These are phyloP conservation scores for Oscheius sp. DNA, from an alignment of 2,888 invertebrate genomes.

Conservation along the genomic window DNA sequence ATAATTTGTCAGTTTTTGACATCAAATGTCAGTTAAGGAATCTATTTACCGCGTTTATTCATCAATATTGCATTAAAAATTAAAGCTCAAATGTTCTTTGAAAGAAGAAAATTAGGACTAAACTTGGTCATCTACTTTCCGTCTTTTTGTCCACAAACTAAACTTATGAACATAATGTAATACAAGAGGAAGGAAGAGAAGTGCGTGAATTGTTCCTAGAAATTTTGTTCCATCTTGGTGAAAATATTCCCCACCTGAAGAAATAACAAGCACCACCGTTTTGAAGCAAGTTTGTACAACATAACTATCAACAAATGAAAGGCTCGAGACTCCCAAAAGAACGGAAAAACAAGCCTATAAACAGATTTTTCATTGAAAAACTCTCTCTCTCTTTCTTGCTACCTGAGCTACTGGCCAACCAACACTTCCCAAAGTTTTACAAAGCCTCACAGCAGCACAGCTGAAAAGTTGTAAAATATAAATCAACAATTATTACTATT, in stretches of 20 bases:
- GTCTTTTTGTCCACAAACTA: background rate
- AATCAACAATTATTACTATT: background rate
- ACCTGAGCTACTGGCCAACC: slow-evolving; percentile 62
- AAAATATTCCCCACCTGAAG: slow-evolving; percentile 61
- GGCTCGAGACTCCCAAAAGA: slow-evolving; percentile 56
- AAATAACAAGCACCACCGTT: slow-evolving; percentile 59
- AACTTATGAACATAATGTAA: slow-evolving; percentile 43
- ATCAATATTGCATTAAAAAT: background rate
- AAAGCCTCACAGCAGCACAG: slow-evolving; percentile 27
- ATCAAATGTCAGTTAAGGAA: too few relatives aligned
- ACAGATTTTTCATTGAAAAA: background rate
- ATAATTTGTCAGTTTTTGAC: too few relatives aligned
- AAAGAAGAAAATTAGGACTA: background rate
- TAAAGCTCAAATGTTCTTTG: background rate
- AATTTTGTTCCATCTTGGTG: too few relatives aligned
- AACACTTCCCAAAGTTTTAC: slow-evolving; percentile 53
- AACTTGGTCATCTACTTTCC: background rate
- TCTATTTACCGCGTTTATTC: too few relatives aligned
- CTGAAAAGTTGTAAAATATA: background rate
- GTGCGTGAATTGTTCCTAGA: slow-evolving; percentile 59
- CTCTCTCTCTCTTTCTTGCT: too few relatives aligned
- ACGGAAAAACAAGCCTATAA: slow-evolving; percentile 55
- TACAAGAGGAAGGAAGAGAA: slow-evolving; percentile 59
- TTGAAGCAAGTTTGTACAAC: slow-evolving; percentile 66
- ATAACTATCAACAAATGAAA: slow-evolving; percentile 58